A percentile compares a stretch with the other conserved stretches of the same genome.
Evolutionary conservation across 2,888 invertebrate species (phyloP).

Genomic region (Smittia aterrima): DNA sequence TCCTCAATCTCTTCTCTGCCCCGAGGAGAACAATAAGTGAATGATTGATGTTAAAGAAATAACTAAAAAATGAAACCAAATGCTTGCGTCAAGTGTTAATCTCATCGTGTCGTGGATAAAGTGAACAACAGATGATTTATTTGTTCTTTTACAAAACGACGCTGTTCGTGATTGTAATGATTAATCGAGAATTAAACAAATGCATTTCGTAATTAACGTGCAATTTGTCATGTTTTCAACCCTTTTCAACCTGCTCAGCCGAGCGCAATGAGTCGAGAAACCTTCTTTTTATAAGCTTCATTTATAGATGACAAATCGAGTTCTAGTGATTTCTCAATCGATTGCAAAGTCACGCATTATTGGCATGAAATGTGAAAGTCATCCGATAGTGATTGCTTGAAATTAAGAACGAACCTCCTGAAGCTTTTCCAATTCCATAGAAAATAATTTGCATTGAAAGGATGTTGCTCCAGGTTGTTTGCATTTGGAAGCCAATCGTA

Average conservation of each 20-base stretch:
- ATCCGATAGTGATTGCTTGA: not conserved
- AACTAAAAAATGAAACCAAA: no score
- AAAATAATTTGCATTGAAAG: constrained; percentile 35
- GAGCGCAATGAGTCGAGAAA: not conserved
- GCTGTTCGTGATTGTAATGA: not conserved
- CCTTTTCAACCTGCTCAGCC: not conserved
- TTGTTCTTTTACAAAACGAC: not conserved
- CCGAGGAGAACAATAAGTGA: no score
- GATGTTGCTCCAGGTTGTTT: constrained; percentile 20
- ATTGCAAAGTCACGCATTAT: constrained; percentile 12
- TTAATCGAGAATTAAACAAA: not conserved
- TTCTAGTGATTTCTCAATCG: constrained; percentile 26
- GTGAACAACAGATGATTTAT: constrained; percentile 3
- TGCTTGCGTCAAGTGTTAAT: no score
- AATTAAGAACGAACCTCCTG: not conserved
- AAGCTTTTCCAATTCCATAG: not conserved
- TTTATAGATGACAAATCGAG: constrained; percentile 25
- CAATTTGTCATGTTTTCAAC: constrained; percentile 32
- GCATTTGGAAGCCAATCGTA: constrained; percentile 33
- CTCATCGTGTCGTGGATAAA: no score
- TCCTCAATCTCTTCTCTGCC: no score
- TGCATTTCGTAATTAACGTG: not conserved
- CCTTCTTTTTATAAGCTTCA: not conserved
- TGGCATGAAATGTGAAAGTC: not conserved
- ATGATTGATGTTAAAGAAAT: no score